Evolutionary conservation across 1,140 invertebrate species (phyloP).

Genomic region (Phocides pigmalion): DNA sequence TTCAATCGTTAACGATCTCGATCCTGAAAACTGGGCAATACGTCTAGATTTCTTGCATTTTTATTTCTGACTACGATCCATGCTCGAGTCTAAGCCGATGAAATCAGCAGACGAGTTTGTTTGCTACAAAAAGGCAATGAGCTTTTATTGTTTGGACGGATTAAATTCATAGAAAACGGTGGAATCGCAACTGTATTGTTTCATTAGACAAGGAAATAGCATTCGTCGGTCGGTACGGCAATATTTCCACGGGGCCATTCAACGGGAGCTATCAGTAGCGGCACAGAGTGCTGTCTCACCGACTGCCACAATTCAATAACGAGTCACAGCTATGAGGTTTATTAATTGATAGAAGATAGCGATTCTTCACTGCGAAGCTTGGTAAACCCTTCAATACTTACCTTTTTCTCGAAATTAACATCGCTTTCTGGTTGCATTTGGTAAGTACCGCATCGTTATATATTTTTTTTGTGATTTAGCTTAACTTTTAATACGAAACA

Average conservation of each 20-base stretch:
- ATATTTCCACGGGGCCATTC: constrained; percentile 57
- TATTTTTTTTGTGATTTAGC: no score
- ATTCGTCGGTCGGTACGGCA: constrained; percentile 42
- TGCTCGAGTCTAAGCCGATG: constrained; percentile 12
- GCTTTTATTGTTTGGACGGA: constrained; percentile 31
- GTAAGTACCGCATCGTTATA: no score
- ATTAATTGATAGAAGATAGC: constrained; percentile 16
- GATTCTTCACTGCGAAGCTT: neutral
- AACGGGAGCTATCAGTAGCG: constrained; percentile 48
- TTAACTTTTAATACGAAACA: no score
- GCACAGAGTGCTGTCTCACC: constrained; percentile 49
- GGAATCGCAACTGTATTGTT: constrained; percentile 38
- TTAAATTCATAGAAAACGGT: constrained; percentile 27
- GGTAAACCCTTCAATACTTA: neutral
- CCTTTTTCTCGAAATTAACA: no score
- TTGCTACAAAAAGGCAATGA: constrained; percentile 18
- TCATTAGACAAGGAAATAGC: constrained; percentile 45
- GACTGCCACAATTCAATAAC: constrained; percentile 67
- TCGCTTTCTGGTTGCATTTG: no score
- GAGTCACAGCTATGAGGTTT: constrained; percentile 32
- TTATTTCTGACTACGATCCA: constrained; percentile 11
- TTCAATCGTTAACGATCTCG: constrained; percentile 22
- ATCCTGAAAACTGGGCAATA: constrained; percentile 10
- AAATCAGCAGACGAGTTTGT: constrained; percentile 20
- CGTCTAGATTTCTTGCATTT: constrained; percentile 25